Evolutionary conservation across 1,140 invertebrate species (phyloP).

Genomic region (Samia ricini): DNA sequence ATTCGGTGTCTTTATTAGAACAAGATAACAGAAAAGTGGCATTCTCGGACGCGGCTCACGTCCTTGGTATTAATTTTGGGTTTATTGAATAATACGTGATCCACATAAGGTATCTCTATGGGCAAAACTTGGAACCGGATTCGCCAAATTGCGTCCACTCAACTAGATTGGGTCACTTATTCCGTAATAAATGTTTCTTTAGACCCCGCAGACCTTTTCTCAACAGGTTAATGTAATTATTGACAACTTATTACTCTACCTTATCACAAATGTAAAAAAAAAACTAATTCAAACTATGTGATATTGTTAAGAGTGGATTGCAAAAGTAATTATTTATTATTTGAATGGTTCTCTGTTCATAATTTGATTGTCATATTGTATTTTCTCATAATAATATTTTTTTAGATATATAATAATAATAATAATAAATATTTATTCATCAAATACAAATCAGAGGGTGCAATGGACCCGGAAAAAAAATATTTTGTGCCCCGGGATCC

Average conservation of each 20-base stretch:
- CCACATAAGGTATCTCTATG: slow-evolving; percentile 46
- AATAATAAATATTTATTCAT: too few species aligned
- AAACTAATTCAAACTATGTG: neutral
- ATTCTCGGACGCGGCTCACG: slow-evolving; percentile 45
- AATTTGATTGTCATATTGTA: too few species aligned
- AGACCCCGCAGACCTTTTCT: slow-evolving; percentile 18
- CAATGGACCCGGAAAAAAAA: too few species aligned
- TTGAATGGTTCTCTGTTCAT: too few species aligned
- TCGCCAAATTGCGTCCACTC: slow-evolving; percentile 40
- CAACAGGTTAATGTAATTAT: slow-evolving; percentile 6
- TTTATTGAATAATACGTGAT: slow-evolving; percentile 70
- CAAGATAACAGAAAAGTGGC: slow-evolving; percentile 42
- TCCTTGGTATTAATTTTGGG: slow-evolving; percentile 64
- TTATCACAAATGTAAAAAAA: neutral
- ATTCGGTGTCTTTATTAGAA: slow-evolving; percentile 46
- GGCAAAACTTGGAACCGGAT: slow-evolving; percentile 29
- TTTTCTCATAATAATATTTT: neutral
- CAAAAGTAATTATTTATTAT: neutral
- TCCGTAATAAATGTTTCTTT: slow-evolving; percentile 31
- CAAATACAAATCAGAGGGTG: too few species aligned
- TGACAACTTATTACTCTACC: neutral
- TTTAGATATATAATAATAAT: neutral
- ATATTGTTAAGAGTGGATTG: neutral
- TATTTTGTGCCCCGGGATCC: too few species aligned
- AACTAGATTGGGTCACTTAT: slow-evolving; percentile 39